phyloP scores from a whole-genome alignment of 2,888 invertebrate genomes.

The Spicauda simplicius region DNA sequence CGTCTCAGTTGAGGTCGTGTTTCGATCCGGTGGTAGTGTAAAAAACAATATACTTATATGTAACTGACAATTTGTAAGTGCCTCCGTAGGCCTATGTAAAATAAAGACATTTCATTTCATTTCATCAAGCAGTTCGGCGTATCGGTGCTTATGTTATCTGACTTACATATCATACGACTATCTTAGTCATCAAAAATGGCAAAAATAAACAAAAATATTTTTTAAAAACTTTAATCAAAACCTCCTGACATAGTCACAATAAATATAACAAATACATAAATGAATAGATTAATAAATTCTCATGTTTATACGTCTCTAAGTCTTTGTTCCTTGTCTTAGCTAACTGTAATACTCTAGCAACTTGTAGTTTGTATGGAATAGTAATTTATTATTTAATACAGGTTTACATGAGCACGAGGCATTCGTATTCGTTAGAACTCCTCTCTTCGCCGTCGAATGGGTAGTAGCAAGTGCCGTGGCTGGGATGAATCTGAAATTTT shows the following conservation, averaged over 20 bases:
- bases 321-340: slow-evolving; percentile 8
- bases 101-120: no score
- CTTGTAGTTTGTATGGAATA: slow-evolving; percentile 9
- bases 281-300: not conserved
- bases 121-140: no score
- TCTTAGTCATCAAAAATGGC: no score
- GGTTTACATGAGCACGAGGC: slow-evolving; percentile 83
- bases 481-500: slow-evolving; percentile 85
- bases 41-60: no score
- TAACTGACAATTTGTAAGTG: no score
- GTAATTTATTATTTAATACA: not conserved
- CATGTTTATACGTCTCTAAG: not conserved
- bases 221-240: slow-evolving; percentile 21
- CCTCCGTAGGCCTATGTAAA: no score
- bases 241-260: not conserved
- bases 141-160: no score
- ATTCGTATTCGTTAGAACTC: slow-evolving; percentile 87
- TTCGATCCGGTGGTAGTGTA: no score
- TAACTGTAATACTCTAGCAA: slow-evolving; percentile 13
- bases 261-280: slow-evolving; percentile 1
- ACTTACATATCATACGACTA: no score
- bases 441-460: slow-evolving; percentile 88
- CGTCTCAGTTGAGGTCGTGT: no score
- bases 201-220: not conserved
- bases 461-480: slow-evolving; percentile 86